phyloP scores from a whole-genome alignment of 2,113 vertebrate genomes.

The Macrotus californicus region DNA sequence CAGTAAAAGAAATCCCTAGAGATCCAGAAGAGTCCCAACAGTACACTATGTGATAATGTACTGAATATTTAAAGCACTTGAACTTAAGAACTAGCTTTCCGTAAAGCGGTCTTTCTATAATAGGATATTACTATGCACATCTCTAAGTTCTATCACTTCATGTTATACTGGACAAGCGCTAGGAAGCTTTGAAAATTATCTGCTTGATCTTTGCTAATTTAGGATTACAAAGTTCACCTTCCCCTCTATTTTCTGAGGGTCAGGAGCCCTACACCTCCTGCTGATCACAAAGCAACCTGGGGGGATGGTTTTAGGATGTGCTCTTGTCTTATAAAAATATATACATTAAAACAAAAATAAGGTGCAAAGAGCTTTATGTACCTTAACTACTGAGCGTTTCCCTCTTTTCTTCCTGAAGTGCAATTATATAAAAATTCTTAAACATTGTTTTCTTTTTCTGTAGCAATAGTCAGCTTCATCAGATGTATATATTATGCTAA shows the following conservation, averaged over 20 bases:
- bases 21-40: neutral
- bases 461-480: neutral
- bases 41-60: neutral
- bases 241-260: neutral
- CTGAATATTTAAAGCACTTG: neutral
- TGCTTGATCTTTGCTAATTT: neutral
- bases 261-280: neutral
- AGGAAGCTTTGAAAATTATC: neutral
- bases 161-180: neutral
- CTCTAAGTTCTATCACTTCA: neutral
- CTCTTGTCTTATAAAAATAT: neutral
- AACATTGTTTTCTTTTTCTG: neutral
- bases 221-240: neutral
- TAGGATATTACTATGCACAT: neutral
- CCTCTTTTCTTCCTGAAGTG: neutral
- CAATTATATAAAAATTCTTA: neutral
- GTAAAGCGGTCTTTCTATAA: neutral
- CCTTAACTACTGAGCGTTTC: fast-evolving
- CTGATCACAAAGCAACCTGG: neutral
- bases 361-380: neutral
- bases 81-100: neutral
- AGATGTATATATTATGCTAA: neutral
- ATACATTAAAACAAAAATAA: neutral
- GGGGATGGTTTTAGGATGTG: neutral
- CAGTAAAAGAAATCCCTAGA: neutral